Conservation (phyloP, 2,113 vertebrate species). For the Enhydra lutris region DNA sequence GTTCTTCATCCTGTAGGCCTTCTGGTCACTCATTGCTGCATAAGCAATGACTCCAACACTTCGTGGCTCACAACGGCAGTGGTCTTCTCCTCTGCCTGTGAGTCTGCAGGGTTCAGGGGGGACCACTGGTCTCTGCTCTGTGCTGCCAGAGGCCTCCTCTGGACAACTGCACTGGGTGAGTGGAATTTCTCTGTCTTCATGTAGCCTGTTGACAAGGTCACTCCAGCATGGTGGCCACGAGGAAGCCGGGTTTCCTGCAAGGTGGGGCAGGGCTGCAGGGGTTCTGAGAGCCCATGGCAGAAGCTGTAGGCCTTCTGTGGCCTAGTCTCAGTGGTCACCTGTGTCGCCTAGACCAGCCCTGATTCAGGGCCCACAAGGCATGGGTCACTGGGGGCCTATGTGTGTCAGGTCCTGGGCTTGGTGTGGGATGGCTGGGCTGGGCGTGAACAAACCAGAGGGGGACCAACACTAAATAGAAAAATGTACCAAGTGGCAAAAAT, state of each 20-base stretch:
- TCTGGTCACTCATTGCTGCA: fast-evolving
- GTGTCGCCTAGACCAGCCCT: not conserved
- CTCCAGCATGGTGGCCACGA: fast-evolving
- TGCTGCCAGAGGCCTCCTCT: not conserved
- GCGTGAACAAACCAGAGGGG: not conserved
- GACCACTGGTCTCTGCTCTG: fast-evolving
- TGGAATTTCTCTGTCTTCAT: not conserved
- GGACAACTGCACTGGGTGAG: fast-evolving
- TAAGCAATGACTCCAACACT: not conserved
- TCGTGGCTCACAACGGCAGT: fast-evolving
- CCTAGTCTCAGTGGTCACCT: not conserved
- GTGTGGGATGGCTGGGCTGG: not conserved
- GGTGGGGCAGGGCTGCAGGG: too few species aligned
- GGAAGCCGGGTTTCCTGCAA: not conserved
- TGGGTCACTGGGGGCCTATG: too few species aligned
- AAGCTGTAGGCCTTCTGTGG: not conserved
- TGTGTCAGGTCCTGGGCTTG: not conserved
- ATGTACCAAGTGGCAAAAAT: not conserved
- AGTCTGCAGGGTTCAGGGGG: not conserved
- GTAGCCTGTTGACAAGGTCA: fast-evolving
- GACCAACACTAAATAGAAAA: not conserved
- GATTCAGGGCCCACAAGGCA: not conserved
- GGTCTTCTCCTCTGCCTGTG: not conserved
- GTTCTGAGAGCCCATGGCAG: not conserved
- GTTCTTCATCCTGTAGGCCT: not conserved